phyloP scores from a whole-genome alignment of 2,888 invertebrate species.

The Oscheius onirici region DNA sequence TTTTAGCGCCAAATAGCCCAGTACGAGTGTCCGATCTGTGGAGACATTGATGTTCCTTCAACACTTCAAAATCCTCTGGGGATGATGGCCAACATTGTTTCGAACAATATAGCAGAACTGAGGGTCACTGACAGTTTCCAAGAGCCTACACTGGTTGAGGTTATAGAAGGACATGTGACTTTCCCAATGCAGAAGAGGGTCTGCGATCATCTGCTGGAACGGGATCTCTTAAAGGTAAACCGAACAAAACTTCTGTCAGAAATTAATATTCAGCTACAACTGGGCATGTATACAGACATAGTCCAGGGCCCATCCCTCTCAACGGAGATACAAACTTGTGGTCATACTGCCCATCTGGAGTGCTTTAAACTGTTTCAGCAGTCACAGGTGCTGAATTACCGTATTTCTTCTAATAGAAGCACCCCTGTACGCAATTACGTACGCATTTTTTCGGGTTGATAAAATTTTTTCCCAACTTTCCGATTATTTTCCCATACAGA shows the following conservation, averaged over 20 bases:
- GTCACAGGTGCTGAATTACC: neutral
- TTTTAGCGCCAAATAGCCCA: slow-evolving; percentile 38
- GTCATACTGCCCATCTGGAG: slow-evolving; percentile 93
- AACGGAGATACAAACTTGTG: slow-evolving; percentile 92
- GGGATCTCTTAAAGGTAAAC: neutral
- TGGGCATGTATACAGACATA: neutral
- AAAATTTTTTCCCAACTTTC: too few species aligned
- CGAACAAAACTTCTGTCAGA: neutral
- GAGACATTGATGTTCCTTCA: slow-evolving; percentile 48
- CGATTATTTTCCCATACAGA: too few species aligned
- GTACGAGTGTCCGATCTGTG: slow-evolving; percentile 67
- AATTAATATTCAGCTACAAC: neutral
- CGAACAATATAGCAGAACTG: slow-evolving; percentile 6
- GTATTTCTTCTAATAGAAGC: too few species aligned
- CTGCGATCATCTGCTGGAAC: neutral
- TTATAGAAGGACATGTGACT: neutral
- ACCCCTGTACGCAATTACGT: too few species aligned
- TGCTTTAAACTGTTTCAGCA: slow-evolving; percentile 84
- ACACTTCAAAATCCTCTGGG: slow-evolving; percentile 54
- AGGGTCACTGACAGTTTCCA: neutral
- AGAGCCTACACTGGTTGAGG: slow-evolving; percentile 23
- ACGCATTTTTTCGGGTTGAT: too few species aligned
- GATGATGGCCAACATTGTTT: slow-evolving; percentile 39
- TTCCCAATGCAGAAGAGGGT: slow-evolving; percentile 27
- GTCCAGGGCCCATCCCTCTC: slow-evolving; percentile 74